phyloP scores from a whole-genome alignment of 2,888 invertebrate species.

The Caenorhabditis auriculariae region DNA sequence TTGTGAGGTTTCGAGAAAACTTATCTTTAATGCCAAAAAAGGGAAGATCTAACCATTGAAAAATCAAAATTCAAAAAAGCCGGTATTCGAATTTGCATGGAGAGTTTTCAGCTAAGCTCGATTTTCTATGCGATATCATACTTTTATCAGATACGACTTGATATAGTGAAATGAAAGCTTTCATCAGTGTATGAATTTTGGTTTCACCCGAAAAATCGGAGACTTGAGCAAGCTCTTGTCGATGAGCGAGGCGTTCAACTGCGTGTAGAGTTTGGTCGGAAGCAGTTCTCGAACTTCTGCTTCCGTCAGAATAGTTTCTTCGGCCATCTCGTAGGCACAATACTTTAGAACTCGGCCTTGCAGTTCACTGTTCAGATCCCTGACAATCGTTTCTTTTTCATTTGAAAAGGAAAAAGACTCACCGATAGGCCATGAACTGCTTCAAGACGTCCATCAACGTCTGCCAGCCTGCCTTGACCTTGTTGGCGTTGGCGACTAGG shows the following conservation, averaged over 20 bases:
- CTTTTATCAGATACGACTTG: background rate
- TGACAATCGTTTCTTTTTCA: constrained; percentile 2
- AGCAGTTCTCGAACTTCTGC: constrained; percentile 26
- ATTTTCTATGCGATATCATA: background rate
- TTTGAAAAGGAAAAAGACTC: background rate
- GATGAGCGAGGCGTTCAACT: constrained; percentile 23
- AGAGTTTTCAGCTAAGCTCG: background rate
- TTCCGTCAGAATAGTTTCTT: constrained; percentile 28
- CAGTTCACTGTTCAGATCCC: constrained; percentile 17
- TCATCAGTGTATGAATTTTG: background rate
- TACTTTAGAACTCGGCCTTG: constrained; percentile 26
- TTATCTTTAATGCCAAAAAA: too few species aligned
- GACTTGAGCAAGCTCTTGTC: constrained; percentile 15
- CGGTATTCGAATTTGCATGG: background rate
- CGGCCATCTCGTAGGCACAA: constrained; percentile 30
- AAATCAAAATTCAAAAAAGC: too few species aligned
- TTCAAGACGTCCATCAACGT: constrained; percentile 40
- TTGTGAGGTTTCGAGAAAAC: too few species aligned
- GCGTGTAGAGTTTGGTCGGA: constrained; percentile 22
- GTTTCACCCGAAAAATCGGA: constrained; percentile 14
- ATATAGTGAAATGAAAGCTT: background rate
- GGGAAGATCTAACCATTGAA: too few species aligned
- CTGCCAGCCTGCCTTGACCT: constrained; percentile 30
- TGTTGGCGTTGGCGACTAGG: constrained; percentile 32
- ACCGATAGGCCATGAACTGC: constrained; percentile 45